Evolutionary conservation across 2,888 invertebrate genomes (phyloP), one percentile per base, ranked within the genome.

Genomic region (Xiphydria camelus): DNA sequence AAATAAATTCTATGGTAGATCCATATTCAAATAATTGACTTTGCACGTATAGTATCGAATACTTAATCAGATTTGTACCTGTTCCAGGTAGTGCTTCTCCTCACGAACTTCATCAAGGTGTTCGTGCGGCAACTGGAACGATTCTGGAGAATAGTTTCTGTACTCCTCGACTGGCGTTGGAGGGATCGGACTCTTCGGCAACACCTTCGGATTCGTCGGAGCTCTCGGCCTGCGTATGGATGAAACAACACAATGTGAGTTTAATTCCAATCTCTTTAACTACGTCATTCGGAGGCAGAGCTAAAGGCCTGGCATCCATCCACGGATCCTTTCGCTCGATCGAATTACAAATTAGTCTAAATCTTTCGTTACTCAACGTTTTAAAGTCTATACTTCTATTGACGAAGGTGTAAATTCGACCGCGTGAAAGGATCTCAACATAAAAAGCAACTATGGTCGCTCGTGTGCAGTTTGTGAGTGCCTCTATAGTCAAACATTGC

Each of bases 151-250:
- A 41, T 56, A 53, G 9, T 62, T 51, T 23, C 58, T 57, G 42
- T 59, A 56, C 7, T 72, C 71, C 25, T 62, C 57, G n/a, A 54
- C 37, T 3, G 64, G 51, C 10, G 49, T 26, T 15, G 72, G 68
- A 14, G 73, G 68, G 7, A 69, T 49, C n/a, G 75, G 74, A 38
- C 75, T 75, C 55, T 70, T 78, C 51, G 69, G 76, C 55, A 69
- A 66, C 51, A 63, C 53, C 57, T 65, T 67, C 49, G 62, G 66
- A 45, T 61, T 17, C 10, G 35, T 46, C 19, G 42, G n/a, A n/a
- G n/a, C 49, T 47, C 58, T 62, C 31, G 55, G 61, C 53, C 68
- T 68, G 51, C 45, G 41, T 29, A 25, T 15, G 3, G 9, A 4
- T 29, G 9, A 29, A 12, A 12, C 12, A 12, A 14, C 15, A 29